Evolutionary conservation across 2,888 invertebrate species (phyloP).

Genomic region (Rhingia rostrata): DNA sequence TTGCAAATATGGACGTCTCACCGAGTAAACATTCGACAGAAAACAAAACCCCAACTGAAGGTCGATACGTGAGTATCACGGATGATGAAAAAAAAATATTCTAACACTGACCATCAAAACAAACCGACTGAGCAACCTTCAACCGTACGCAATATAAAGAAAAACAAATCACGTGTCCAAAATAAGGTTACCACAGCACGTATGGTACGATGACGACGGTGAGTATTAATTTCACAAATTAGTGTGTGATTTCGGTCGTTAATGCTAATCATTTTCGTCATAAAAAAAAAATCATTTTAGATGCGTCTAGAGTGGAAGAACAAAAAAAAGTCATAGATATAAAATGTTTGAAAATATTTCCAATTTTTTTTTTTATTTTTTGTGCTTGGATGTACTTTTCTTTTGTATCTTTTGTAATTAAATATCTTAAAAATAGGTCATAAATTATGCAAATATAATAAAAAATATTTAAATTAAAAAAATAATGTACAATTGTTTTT

Average conservation of each 20-base stretch:
- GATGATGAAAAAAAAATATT: slow-evolving; percentile 35
- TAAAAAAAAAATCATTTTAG: background rate
- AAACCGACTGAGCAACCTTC: slow-evolving; percentile 51
- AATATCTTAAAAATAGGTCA: slow-evolving; percentile 66
- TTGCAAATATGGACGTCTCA: slow-evolving; percentile 24
- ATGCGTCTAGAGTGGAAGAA: background rate
- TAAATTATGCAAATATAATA: slow-evolving; percentile 56
- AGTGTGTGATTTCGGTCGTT: slow-evolving; percentile 1
- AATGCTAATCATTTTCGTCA: slow-evolving; percentile 26
- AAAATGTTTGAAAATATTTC: slow-evolving; percentile 36
- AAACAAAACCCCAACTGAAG: slow-evolving; percentile 35
- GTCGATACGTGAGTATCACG: slow-evolving; percentile 60
- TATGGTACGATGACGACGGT: background rate
- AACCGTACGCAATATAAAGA: slow-evolving; percentile 23
- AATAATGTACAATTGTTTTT: too few relatives aligned
- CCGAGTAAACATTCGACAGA: slow-evolving; percentile 11
- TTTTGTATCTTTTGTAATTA: slow-evolving; percentile 35
- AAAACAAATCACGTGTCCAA: slow-evolving; percentile 65
- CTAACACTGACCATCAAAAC: slow-evolving; percentile 63
- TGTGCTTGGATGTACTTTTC: slow-evolving; percentile 13
- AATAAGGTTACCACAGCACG: slow-evolving; percentile 60
- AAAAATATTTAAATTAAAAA: slow-evolving; percentile 57
- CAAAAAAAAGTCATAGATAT: slow-evolving; percentile 12
- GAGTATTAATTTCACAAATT: slow-evolving; percentile 25
- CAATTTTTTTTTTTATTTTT: slow-evolving; percentile 24